These are phyloP conservation scores for Clupea harengus DNA, from an alignment of 2,113 vertebrate genomes.

Conservation along the genomic window DNA sequence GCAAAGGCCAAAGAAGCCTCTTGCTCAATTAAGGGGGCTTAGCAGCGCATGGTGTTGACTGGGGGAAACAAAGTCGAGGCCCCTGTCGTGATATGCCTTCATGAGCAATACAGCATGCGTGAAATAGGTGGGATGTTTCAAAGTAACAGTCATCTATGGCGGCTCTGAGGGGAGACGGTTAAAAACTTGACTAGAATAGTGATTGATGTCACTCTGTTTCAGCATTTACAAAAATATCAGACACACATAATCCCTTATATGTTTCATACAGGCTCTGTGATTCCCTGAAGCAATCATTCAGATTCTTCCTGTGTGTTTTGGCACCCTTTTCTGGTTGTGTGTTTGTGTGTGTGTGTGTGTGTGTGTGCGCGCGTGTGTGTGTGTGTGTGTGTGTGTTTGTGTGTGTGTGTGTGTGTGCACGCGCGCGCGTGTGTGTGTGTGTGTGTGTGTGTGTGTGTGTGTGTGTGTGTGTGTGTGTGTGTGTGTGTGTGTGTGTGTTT, in stretches of 20 bases:
- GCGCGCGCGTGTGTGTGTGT: neutral
- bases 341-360: neutral
- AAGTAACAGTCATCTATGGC: neutral
- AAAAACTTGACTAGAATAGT: neutral
- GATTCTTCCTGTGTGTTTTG: neutral
- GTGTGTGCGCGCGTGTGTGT: too few species aligned
- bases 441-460: neutral
- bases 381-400: too few species aligned
- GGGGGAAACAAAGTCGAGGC: conserved; percentile 23
- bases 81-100: neutral
- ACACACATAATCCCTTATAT: too few species aligned
- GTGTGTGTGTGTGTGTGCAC: neutral
- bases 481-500: neutral
- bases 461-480: conserved; percentile 27
- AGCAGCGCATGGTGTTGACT: conserved; percentile 44
- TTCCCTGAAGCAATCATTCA: too few species aligned
- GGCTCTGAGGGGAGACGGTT: neutral
- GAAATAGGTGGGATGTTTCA: neutral
- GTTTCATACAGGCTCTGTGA: too few species aligned
- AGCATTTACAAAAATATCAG: too few species aligned
- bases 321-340: conserved; percentile 31
- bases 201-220: neutral
- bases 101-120: neutral
- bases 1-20: conserved; percentile 44
- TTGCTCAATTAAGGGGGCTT: conserved; percentile 42